Conservation (phyloP, 2,888 invertebrate genomes). For the Lepidocyrtinus sp. region DNA sequence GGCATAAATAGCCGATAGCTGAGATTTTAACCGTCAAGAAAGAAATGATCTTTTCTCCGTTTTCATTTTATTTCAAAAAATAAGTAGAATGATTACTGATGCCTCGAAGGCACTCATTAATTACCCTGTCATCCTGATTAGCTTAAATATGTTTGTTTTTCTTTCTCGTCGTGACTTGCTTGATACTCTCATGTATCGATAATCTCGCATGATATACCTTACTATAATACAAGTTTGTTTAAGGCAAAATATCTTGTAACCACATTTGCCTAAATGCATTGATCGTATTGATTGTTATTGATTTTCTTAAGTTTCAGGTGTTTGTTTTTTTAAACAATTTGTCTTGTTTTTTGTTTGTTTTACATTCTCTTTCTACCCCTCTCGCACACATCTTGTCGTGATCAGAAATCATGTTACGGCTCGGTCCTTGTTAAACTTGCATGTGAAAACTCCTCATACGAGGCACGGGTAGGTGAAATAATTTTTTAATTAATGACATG, state of each 20-base stretch:
- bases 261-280: too few relatives aligned
- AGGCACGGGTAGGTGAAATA: conserved; percentile 70
- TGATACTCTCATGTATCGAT: neutral
- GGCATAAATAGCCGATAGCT: neutral
- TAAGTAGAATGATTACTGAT: neutral
- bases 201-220: neutral
- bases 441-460: conserved; percentile 71
- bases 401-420: conserved; percentile 70
- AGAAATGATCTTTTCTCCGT: conserved; percentile 7
- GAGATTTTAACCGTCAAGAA: neutral
- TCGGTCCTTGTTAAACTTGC: conserved; percentile 72
- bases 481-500: neutral
- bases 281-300: neutral
- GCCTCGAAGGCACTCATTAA: conserved; percentile 28
- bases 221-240: neutral
- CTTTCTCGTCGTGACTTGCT: neutral
- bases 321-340: conserved; percentile 38
- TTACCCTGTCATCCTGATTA: conserved; percentile 17
- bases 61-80: conserved; percentile 3
- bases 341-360: too few relatives aligned
- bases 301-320: conserved; percentile 14
- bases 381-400: conserved; percentile 24
- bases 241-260: too few relatives aligned
- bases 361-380: conserved; percentile 19
- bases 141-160: neutral